Base-by-base conservation (phyloP, 2,888 invertebrate species). In the Drosophila ochracea region DNA sequence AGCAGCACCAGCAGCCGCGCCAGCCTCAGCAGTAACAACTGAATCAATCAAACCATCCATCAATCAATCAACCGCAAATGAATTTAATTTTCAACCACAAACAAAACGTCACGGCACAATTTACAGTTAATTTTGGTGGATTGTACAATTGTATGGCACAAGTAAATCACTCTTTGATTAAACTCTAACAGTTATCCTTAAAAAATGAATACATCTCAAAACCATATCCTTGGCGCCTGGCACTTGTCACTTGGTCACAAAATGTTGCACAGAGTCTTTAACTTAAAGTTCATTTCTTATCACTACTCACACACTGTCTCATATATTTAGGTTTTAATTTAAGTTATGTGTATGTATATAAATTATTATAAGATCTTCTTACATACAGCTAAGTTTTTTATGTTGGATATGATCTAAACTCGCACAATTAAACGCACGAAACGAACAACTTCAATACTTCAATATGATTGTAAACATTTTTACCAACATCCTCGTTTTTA, bases 381-480 rank as follows among this genome's bases (percentile, higher is more conserved):
- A 74, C 74, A 74, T 55, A 39, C 35, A 33, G 62, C 30, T 59
- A 28, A 43, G 33, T 68, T 33, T 64, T 21, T 47, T 25, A 25
- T 7, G 16, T n/a, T 57, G 28, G 54, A 13, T 66, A 54, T 28
- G 30, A 21, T 55, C 55, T 55, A 50, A 47, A 68, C 68, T 76
- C 68, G 72, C 60, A 63, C 68, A 70, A 63, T 67, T 72, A 75
- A 76, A 79, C 88, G 80, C 84, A 71, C 89, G 86, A 78, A 64
- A 83, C 89, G 89, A 64, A 78, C 80, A 71, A 43, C 75, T 76
- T 68, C 66, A 66, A 72, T 75, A 84, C 88, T 90, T 85, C 80
- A 77, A 85, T 88, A 88, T 90, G 86, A 85, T 88, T 88, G 90
- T 89, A 86, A 86, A 84, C 83, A 90, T 84, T 89, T 83, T 90